Conservation (phyloP, 1,140 invertebrate genomes). For the Pseudomyrmex gracilis region DNA sequence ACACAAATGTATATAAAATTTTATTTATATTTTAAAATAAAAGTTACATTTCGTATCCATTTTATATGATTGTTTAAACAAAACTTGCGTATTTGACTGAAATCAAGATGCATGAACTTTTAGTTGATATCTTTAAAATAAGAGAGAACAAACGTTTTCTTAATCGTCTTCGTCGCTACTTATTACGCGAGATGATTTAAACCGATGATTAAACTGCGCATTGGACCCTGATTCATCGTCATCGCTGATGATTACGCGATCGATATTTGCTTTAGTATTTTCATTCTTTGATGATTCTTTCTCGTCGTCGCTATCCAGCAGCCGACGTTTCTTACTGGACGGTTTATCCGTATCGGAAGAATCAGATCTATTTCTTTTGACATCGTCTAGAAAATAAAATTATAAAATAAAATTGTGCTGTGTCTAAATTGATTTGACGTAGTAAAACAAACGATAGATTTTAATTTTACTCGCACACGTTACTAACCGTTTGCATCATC, state of each 20-base stretch:
- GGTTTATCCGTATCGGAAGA: slow-evolving; percentile 75
- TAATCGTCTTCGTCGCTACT: slow-evolving; percentile 79
- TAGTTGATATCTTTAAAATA: background rate
- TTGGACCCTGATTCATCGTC: slow-evolving; percentile 59
- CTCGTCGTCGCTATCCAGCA: slow-evolving; percentile 81
- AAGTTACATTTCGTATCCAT: too few relatives aligned
- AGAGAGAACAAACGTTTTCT: background rate
- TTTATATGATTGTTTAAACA: too few relatives aligned
- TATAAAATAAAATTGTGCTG: too few relatives aligned
- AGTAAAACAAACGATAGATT: background rate
- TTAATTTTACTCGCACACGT: slow-evolving; percentile 1
- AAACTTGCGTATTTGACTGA: too few relatives aligned
- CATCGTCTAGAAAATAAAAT: slow-evolving; percentile 67
- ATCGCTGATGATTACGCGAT: slow-evolving; percentile 69
- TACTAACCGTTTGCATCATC: slow-evolving; percentile 51
- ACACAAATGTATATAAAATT: background rate
- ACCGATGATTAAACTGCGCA: slow-evolving; percentile 42
- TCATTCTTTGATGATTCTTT: slow-evolving; percentile 55
- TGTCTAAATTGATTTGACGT: background rate
- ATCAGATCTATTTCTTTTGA: slow-evolving; percentile 72
- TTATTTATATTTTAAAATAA: background rate
- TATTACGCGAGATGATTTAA: slow-evolving; percentile 51
- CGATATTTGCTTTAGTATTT: slow-evolving; percentile 42
- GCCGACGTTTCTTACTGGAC: slow-evolving; percentile 78
- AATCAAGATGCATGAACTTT: too few relatives aligned